Evolutionary conservation across 2,888 invertebrate species (phyloP), one percentile per base, ranked within the genome.

Genomic region (Agonopterix heracliana): DNA sequence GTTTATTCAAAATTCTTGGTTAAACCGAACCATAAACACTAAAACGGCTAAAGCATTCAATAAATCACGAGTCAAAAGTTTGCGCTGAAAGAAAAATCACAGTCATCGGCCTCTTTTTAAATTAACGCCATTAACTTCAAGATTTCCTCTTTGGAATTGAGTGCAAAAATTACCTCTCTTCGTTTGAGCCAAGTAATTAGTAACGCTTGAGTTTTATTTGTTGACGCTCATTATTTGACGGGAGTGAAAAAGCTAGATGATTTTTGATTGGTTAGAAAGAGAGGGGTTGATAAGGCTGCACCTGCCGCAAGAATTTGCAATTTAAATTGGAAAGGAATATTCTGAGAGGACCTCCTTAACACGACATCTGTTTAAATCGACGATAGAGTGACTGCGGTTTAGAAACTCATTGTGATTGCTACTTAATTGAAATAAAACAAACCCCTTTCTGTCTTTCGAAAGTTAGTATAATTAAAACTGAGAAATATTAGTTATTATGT

Each of bases 301-400:
- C 87, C 87, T 87, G 87, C 81, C 83, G 64, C 82, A 77, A 77
- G 72, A 86, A 89, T 89, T 89, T 88, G 86, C 88, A 89, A 89
- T 89, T 89, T 89, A 89, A 88, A 89, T 89, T 81, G 75, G 68
- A 52, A 78, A 84, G 81, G 85, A 86, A 84, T 85, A 85, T 86
- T 87, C 76, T 61, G 71, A 68, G 76, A 87, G 83, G 84, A 85
- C 81, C 87, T 89, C 84, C 84, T 89, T 89, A 89, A 88, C 89
- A 89, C 88, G 89, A 89, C 87, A 89, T 89, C 88, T 88, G 87
- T 81, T 86, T 85, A 82, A 86, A 88, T 86, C 82, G 86, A 75
- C 78, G 75, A 87, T 86, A 74, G 82, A 86, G 81, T 82, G 79
- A 82, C 84, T 80, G 77, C 73, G 79, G 81, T 63, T 7, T 26